A percentile compares a stretch with the other conserved stretches of the same genome.
Conservation (phyloP, 64 coral and sea anemone species). For the Pachyseris speciosa region DNA sequence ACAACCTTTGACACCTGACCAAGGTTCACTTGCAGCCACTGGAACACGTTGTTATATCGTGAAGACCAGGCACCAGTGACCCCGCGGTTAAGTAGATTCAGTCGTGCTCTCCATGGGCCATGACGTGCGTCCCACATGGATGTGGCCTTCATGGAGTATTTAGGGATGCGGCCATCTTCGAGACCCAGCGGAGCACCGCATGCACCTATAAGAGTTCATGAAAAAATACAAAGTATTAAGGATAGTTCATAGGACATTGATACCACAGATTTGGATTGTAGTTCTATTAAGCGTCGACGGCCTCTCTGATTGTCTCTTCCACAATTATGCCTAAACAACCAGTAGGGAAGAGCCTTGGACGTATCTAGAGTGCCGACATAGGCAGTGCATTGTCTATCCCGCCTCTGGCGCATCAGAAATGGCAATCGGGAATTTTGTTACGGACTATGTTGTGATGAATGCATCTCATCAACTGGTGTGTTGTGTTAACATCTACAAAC, state of each 20-base stretch:
- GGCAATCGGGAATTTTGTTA: neutral
- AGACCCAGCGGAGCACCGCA: constrained; percentile 61
- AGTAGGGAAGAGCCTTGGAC: too few relatives aligned
- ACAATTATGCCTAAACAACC: too few relatives aligned
- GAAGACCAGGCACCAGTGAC: constrained; percentile 48
- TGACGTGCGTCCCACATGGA: constrained; percentile 64
- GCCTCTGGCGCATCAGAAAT: neutral
- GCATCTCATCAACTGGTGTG: too few relatives aligned
- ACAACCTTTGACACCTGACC: constrained; percentile 30
- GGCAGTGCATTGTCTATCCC: too few relatives aligned
- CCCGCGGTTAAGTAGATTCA: constrained; percentile 47
- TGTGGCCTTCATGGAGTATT: constrained; percentile 26
- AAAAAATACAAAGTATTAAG: neutral
- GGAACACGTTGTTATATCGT: constrained; percentile 57
- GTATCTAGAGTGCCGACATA: too few relatives aligned
- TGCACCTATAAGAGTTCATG: neutral
- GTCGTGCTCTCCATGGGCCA: constrained; percentile 42
- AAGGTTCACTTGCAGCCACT: constrained; percentile 55
- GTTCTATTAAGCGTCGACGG: too few relatives aligned
- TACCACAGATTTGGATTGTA: too few relatives aligned
- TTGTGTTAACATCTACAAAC: too few relatives aligned
- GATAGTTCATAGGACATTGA: too few relatives aligned
- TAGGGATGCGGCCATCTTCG: constrained; percentile 53
- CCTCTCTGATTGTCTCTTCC: too few relatives aligned
- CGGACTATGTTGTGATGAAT: neutral